These are phyloP conservation scores for Motacilla alba DNA, from an alignment of 2,113 vertebrate genomes.

Conservation along the genomic window DNA sequence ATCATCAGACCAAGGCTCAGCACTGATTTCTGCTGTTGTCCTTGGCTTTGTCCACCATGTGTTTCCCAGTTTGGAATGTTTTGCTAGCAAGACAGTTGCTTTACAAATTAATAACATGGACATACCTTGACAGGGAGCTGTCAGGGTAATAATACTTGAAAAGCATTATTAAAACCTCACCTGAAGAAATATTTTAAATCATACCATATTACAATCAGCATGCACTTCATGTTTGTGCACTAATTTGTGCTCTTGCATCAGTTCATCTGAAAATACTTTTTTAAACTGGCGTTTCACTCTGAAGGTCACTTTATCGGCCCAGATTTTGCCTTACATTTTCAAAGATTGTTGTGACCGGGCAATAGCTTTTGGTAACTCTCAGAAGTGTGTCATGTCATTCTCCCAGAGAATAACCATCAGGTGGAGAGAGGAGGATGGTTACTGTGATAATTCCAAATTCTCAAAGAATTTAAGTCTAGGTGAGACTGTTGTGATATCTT, in stretches of 20 bases:
- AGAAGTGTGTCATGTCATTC: background rate
- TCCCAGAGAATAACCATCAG: background rate
- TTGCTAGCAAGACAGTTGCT: background rate
- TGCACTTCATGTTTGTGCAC: background rate
- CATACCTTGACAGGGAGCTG: slow-evolving; percentile 30
- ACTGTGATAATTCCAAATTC: background rate
- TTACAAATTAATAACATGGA: slow-evolving; percentile 19
- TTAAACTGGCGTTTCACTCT: background rate
- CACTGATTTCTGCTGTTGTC: background rate
- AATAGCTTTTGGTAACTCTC: background rate
- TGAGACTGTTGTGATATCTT: background rate
- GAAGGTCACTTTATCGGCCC: background rate
- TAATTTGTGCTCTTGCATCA: background rate
- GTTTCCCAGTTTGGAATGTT: background rate
- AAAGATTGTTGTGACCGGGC: background rate
- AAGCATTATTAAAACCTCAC: slow-evolving; percentile 33
- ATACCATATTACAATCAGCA: slow-evolving; percentile 28
- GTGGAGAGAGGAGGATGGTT: background rate
- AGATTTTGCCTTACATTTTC: background rate
- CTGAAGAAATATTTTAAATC: slow-evolving; percentile 42
- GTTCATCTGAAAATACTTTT: background rate
- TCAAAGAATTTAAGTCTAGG: background rate
- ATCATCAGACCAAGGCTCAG: background rate
- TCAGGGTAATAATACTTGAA: slow-evolving; percentile 52
- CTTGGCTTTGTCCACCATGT: slow-evolving; percentile 41